Evolutionary conservation across 2,888 invertebrate species (phyloP).

Genomic region (Thymelicus sylvestris): DNA sequence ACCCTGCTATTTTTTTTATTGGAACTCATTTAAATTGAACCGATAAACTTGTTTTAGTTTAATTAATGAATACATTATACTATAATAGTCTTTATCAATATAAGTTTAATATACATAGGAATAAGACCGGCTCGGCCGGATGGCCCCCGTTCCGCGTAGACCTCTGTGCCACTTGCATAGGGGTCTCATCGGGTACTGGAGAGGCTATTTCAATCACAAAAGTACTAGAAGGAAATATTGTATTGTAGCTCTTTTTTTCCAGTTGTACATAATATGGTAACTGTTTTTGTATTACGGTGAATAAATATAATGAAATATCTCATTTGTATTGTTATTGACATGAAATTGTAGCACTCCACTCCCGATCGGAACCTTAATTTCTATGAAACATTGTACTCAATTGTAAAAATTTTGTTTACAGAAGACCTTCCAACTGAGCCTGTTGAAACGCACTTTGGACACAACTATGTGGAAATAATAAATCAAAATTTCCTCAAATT

Average conservation of each 20-base stretch:
- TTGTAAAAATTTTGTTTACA: slow-evolving; percentile 81
- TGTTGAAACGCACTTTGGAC: slow-evolving; percentile 83
- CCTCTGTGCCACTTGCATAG: slow-evolving; percentile 87
- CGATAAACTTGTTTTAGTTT: slow-evolving; percentile 82
- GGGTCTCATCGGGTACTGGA: slow-evolving; percentile 92
- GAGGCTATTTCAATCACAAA: slow-evolving; percentile 92
- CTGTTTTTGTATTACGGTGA: slow-evolving; percentile 84
- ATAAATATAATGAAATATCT: slow-evolving; percentile 83
- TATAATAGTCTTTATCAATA: slow-evolving; percentile 80
- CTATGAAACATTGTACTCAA: slow-evolving; percentile 69
- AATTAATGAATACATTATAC: slow-evolving; percentile 82
- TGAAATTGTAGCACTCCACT: slow-evolving; percentile 79
- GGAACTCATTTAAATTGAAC: slow-evolving; percentile 81
- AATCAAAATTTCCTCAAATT: slow-evolving; percentile 82
- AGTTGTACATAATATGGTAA: slow-evolving; percentile 85
- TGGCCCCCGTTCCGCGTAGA: slow-evolving; percentile 86
- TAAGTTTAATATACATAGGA: slow-evolving; percentile 84
- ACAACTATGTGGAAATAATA: slow-evolving; percentile 84
- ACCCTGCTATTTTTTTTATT: slow-evolving; percentile 79
- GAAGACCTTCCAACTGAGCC: slow-evolving; percentile 80
- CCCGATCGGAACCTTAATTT: slow-evolving; percentile 84
- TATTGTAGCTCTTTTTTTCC: slow-evolving; percentile 80
- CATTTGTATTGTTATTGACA: slow-evolving; percentile 81
- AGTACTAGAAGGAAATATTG: slow-evolving; percentile 88
- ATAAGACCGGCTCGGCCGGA: slow-evolving; percentile 83